phyloP scores from a whole-genome alignment of 2,888 invertebrate genomes.

The Achlya flavicornis region DNA sequence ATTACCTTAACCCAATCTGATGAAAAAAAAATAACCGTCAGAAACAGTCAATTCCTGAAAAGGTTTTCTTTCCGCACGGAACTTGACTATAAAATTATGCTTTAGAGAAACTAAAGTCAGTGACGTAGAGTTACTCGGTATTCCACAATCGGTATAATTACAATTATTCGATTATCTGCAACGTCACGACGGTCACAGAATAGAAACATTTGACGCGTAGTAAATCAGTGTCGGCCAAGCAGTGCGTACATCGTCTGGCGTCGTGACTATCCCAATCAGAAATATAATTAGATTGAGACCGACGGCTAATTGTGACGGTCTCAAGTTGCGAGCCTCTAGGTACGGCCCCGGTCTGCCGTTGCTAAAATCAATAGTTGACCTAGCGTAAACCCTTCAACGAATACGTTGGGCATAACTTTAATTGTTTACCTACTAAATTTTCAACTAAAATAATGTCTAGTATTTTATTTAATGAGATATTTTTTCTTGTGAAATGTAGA shows the following conservation, averaged over 20 bases:
- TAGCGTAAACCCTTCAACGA: conserved; percentile 54
- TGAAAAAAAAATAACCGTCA: no score
- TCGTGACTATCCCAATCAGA: conserved; percentile 72
- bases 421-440: conserved; percentile 40
- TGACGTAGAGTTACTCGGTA: background rate
- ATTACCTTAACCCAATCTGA: no score
- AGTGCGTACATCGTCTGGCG: conserved; percentile 25
- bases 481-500: no score
- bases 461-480: no score
- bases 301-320: conserved; percentile 77
- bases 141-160: background rate
- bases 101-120: no score
- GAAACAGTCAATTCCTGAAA: no score
- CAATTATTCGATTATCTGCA: background rate
- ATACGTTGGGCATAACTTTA: conserved; percentile 48
- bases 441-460: background rate
- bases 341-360: conserved; percentile 44
- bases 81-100: no score
- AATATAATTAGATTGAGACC: conserved; percentile 81
- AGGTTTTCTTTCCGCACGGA: no score
- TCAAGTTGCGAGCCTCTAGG: conserved; percentile 73
- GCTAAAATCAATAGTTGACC: conserved; percentile 76
- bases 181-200: background rate
- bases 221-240: conserved; percentile 38
- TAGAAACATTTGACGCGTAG: conserved; percentile 22